phyloP scores from a whole-genome alignment of 2,888 invertebrate genomes.

The Elegia similella region DNA sequence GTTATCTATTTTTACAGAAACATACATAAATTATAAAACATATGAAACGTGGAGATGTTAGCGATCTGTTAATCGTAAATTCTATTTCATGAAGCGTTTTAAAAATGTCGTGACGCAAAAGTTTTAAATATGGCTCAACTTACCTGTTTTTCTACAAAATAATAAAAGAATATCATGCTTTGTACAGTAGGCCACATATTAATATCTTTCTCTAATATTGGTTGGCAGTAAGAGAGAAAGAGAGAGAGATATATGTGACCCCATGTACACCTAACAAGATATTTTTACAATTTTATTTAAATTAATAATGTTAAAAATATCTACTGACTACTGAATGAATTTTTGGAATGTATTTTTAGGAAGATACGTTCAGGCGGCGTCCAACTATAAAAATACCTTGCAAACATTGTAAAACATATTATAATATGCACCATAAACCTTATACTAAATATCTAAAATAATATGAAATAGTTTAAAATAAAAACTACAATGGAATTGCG shows the following conservation, averaged over 20 bases:
- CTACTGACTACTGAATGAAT: too few species aligned
- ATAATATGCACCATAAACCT: not conserved
- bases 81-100: not conserved
- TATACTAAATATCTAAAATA: too few species aligned
- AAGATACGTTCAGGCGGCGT: too few species aligned
- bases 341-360: too few species aligned
- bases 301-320: too few species aligned
- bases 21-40: not conserved
- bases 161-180: not conserved
- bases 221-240: too few species aligned
- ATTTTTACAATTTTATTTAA: not conserved
- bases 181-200: not conserved
- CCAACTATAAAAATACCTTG: not conserved
- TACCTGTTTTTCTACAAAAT: not conserved
- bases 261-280: not conserved
- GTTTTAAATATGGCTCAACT: not conserved
- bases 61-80: not conserved
- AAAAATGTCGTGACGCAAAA: not conserved
- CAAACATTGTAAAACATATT: not conserved
- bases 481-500: not conserved
- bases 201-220: too few species aligned
- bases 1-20: not conserved
- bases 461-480: not conserved
- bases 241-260: not conserved
- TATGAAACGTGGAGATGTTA: conserved; percentile 1